These are phyloP conservation scores for Phyto melanocephala DNA, from an alignment of 2,888 invertebrate species.

Conservation along the genomic window DNA sequence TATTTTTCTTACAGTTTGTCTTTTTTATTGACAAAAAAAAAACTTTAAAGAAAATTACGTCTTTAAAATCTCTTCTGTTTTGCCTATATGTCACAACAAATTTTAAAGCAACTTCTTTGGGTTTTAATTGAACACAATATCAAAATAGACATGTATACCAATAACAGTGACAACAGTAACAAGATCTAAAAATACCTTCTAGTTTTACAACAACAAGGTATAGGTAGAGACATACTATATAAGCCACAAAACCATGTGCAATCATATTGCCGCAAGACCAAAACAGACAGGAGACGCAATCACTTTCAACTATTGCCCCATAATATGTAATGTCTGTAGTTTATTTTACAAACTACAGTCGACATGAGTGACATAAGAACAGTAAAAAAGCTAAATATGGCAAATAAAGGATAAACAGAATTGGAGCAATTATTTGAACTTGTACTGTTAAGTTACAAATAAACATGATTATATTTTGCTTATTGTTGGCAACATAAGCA, in stretches of 20 bases:
- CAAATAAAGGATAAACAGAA: too few relatives aligned
- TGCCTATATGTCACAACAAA: not conserved
- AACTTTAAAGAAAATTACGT: too few relatives aligned
- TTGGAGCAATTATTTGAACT: too few relatives aligned
- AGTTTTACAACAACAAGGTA: not conserved
- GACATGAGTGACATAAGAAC: too few relatives aligned
- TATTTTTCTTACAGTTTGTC: too few relatives aligned
- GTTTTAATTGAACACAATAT: conserved; percentile 13
- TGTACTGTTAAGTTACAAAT: too few relatives aligned
- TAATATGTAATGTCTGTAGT: conserved; percentile 8
- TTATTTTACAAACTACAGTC: not conserved
- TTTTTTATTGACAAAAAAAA: too few relatives aligned
- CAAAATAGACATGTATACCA: not conserved
- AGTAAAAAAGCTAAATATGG: too few relatives aligned
- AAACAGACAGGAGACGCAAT: conserved; percentile 38
- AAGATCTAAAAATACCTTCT: not conserved
- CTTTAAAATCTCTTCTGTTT: not conserved
- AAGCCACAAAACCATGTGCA: conserved; percentile 42
- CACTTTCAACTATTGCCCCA: conserved; percentile 37
- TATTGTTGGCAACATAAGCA: not conserved
- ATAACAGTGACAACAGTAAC: not conserved
- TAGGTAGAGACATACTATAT: not conserved
- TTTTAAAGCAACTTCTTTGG: conserved; percentile 2
- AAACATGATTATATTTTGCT: too few relatives aligned
- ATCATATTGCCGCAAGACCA: conserved; percentile 46